Base-by-base conservation (phyloP, 2,797 vertebrate genomes). In the Pterois miles region DNA sequence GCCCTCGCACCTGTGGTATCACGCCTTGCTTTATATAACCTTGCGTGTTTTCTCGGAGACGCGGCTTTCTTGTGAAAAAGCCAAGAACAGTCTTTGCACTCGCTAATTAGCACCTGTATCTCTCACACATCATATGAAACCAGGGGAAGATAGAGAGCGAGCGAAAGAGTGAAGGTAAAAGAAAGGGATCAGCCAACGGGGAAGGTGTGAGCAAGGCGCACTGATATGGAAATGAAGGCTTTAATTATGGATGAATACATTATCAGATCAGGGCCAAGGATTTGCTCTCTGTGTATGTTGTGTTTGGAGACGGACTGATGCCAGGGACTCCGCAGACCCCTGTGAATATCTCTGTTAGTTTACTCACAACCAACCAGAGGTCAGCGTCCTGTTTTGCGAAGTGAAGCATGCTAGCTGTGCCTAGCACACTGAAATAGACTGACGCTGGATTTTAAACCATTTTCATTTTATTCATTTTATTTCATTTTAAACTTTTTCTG, bases 191-290 rank as follows among this genome's bases (percentile, higher is more conserved):
- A 84, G 83, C 69, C 62, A 58, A 76, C 2, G 2, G 72, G 59
- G 81, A 86, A 90, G 84, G 90, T 93, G 94, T 84, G 89, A 94
- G 89, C 81, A 74, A 77, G 88, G 75, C 8, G 69, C 25, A 82
- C 87, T 80, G 76, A 88, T 92, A 93, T 95, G 93, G 86, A 94
- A 93, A 95, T 92, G 76, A 78, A 75, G 74, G n/a, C 72, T 92
- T 95, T 94, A 95, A 95, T 95, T 94, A 94, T 89, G 83, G 87
- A 92, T 88, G 92, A 93, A 92, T 88, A 90, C 88, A 92, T 94
- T 91, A 90, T 88, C 69, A 84, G 88, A 92, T 93, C 86, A 91
- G 89, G 88, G 85, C 84, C 52, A 54, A 85, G 84, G 82, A 77
- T 80, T 88, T 86, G 82, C 85, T 73, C 62, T 62, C 14, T 3